Evolutionary conservation across 2,888 invertebrate genomes (phyloP), one percentile per base, ranked within the genome.

Genomic region (Papilio protenor): DNA sequence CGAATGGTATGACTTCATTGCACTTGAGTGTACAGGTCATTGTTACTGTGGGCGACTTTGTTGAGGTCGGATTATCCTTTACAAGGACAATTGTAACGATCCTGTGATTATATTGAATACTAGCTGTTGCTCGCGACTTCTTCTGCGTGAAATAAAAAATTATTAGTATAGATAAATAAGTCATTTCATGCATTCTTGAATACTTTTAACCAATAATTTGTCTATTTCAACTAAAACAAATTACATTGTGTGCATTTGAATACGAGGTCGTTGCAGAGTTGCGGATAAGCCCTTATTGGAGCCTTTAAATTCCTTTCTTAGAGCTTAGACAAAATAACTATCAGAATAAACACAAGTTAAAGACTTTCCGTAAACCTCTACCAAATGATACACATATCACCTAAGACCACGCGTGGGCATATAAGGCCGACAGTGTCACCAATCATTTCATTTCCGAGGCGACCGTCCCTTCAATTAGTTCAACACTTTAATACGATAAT

Each of bases 401-500:
- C 11, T 59, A 59, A 59, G 57, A 21, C 23, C 21, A 3, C 2
- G 6, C 11, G 57, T 59, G 57, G 57, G 57, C 12, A 23, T 10
- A 10, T 23, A 8, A 59, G 12, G 12, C 3, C 3, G 57, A 23
- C 1, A 23, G 21, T 59, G 57, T 23, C 23, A 12, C 21, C 18
- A 72, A 64, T 72, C 72, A 71, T 71, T 57, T n/a, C 55, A 45
- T 69, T 77, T 73, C 77, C 77, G 77, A 69, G 77, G 69, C 73
- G 77, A 73, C 57, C 23, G 33, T 55, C 57, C 23, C 14, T 18
- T 55, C 45, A 69, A 77, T 77, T 73, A 73, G n/a, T 66, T 73
- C 45, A 55, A 71, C 49, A 57, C 73, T 73, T 47, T 77, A 77
- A 77, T 57, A 66, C 57, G 45, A 73, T 77, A 69, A 77, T 77